Conservation (phyloP, 1,140 invertebrate genomes). For the Aphelinus certus region DNA sequence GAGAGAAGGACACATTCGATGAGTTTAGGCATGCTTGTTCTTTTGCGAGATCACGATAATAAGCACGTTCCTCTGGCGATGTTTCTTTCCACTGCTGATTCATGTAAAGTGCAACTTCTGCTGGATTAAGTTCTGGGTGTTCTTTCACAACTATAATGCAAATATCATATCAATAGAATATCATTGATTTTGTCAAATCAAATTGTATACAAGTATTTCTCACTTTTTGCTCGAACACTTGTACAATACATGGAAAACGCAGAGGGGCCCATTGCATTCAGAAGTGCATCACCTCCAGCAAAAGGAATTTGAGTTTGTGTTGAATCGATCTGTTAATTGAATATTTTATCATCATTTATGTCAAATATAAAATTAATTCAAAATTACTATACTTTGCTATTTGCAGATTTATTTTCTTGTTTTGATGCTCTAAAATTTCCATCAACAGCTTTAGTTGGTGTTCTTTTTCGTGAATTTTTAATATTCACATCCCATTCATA, state of each 20-base stretch:
- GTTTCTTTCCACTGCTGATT: constrained; percentile 60
- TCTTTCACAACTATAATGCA: constrained; percentile 51
- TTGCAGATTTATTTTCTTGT: background rate
- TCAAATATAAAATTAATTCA: constrained; percentile 10
- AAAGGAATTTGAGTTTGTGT: constrained; percentile 33
- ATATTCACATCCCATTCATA: constrained; percentile 5
- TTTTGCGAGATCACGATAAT: constrained; percentile 58
- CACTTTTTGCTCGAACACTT: constrained; percentile 56
- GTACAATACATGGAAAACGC: constrained; percentile 57
- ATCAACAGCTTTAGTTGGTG: constrained; percentile 8
- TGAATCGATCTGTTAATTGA: constrained; percentile 43
- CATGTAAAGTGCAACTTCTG: constrained; percentile 57
- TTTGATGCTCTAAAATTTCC: background rate
- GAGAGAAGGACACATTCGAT: background rate
- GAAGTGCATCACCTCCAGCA: constrained; percentile 32
- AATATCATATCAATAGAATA: background rate
- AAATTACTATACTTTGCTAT: constrained; percentile 8
- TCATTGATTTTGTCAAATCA: background rate
- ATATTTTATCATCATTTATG: constrained; percentile 13
- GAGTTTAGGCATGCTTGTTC: constrained; percentile 29
- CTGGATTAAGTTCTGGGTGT: constrained; percentile 56
- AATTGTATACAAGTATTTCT: constrained; percentile 25
- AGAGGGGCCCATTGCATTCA: constrained; percentile 18
- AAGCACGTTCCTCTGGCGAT: constrained; percentile 59
- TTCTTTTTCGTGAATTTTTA: constrained; percentile 13